A percentile compares a stretch with the other conserved stretches of the same genome.
Evolutionary conservation across 2,888 invertebrate species (phyloP).

Genomic region (Pogonocherus hispidulus): DNA sequence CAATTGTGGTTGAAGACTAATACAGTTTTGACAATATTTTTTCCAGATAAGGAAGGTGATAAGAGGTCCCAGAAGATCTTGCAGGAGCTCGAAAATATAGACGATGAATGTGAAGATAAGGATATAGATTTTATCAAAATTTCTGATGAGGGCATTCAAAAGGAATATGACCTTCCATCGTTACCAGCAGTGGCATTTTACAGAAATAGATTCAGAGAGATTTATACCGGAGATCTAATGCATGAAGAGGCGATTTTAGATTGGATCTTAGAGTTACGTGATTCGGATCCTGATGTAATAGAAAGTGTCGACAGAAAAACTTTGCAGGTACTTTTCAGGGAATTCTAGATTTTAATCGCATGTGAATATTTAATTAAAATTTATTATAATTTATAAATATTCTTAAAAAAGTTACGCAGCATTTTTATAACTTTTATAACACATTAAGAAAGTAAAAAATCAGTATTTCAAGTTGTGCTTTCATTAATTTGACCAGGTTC

Average conservation of each 20-base stretch:
- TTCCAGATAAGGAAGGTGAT: constrained; percentile 87
- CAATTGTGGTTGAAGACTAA: neutral
- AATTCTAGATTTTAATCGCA: no score
- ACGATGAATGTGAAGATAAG: constrained; percentile 93
- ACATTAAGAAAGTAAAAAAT: no score
- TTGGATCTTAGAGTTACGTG: constrained; percentile 90
- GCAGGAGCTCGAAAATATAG: constrained; percentile 91
- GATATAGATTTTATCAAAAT: constrained; percentile 93
- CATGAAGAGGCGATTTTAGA: constrained; percentile 91
- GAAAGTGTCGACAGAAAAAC: constrained; percentile 93
- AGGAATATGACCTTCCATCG: constrained; percentile 87
- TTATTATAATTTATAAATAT: no score
- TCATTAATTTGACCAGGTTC: no score
- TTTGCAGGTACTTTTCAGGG: constrained; percentile 30
- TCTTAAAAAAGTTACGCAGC: no score
- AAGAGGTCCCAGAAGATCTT: constrained; percentile 91
- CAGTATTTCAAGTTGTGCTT: no score
- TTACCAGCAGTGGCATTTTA: constrained; percentile 90
- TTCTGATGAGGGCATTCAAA: constrained; percentile 88
- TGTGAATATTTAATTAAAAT: constrained; percentile 6
- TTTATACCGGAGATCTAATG: constrained; percentile 91
- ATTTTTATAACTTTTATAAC: no score
- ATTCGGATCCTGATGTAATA: constrained; percentile 89
- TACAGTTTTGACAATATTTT: neutral
- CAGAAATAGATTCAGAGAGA: constrained; percentile 88